Base-by-base conservation (phyloP, 2,888 invertebrate species). In the Drosophila formosana region DNA sequence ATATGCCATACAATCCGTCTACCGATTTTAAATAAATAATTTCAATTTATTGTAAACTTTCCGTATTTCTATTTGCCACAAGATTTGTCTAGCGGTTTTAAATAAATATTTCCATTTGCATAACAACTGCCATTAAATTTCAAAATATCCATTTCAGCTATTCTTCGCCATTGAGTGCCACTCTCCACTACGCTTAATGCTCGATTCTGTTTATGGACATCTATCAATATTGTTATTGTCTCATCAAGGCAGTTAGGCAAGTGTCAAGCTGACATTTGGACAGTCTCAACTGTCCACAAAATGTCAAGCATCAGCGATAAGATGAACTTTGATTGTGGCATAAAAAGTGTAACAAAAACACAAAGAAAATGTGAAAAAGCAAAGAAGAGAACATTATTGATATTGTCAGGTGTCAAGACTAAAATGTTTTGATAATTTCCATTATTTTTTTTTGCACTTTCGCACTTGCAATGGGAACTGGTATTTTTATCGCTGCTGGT, bases 391-490 rank as follows among this genome's bases (percentile, higher is more conserved):
- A 13, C 30, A 11, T n/a, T 61, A 37, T 28, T 9, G 4, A 4
- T 53, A 43, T 52, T 61, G 52, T 67, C 58, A 63, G 56, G 49
- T 57, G 50, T 52, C 60, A 37, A 39, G 3, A 11, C 13, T 6
- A 53, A 67, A 70, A 67, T 62, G 50, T 62, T 62, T 26, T 46
- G 39, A 78, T 70, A 77, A 78, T 74, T 62, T 77, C 37, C 51
- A 65, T 70, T 66, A 53, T 61, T 66, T 63, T 49, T 26, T 30
- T 43, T 43, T 52, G 13, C 30, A 18, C 32, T 51, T 28, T 47
- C 37, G 45, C 66, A 66, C 60, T 66, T 68, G 68, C 61, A 58
- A 39, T 18, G 47, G 5, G 28, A 28, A 45, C 18, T 41, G 39
- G 7, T 41, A 13, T 34, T 56, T 37, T 56, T 45, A 56, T 47